phyloP scores from a whole-genome alignment of 2,113 vertebrate species.

The Pteronura brasiliensis region DNA sequence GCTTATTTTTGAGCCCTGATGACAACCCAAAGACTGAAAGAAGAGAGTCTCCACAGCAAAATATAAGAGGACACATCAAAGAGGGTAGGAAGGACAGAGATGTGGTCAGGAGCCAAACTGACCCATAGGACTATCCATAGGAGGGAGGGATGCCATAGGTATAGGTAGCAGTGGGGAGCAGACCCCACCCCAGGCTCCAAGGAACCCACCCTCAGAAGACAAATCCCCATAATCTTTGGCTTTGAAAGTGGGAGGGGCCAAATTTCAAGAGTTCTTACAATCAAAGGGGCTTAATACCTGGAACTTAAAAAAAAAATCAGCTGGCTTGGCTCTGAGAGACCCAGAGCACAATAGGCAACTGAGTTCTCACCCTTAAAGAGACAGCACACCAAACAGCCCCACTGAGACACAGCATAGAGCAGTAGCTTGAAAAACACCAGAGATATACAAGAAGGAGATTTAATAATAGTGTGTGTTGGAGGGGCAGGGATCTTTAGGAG shows the following conservation, averaged over 20 bases:
- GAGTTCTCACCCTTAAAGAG: neutral
- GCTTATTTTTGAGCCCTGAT: neutral
- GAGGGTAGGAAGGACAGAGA: neutral
- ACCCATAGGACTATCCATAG: neutral
- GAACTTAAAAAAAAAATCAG: neutral
- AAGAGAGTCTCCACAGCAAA: neutral
- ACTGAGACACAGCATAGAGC: neutral
- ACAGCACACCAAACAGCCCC: neutral
- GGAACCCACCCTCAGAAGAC: neutral
- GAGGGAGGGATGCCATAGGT: neutral
- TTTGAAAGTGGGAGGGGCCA: neutral
- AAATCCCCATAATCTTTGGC: neutral
- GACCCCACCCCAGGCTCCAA: neutral
- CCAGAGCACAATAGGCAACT: neutral
- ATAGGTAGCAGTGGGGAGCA: neutral
- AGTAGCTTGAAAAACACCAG: neutral
- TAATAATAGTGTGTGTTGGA: neutral
- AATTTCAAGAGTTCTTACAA: neutral
- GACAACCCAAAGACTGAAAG: neutral
- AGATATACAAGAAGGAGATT: neutral
- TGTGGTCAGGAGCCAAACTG: neutral
- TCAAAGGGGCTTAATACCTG: neutral
- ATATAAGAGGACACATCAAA: neutral
- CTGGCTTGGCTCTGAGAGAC: neutral
- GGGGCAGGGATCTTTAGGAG: neutral